A percentile compares a stretch with the other conserved stretches of the same genome.
phyloP scores from a whole-genome alignment of 2,113 vertebrate species.

The Chiloscyllium plagiosum region DNA sequence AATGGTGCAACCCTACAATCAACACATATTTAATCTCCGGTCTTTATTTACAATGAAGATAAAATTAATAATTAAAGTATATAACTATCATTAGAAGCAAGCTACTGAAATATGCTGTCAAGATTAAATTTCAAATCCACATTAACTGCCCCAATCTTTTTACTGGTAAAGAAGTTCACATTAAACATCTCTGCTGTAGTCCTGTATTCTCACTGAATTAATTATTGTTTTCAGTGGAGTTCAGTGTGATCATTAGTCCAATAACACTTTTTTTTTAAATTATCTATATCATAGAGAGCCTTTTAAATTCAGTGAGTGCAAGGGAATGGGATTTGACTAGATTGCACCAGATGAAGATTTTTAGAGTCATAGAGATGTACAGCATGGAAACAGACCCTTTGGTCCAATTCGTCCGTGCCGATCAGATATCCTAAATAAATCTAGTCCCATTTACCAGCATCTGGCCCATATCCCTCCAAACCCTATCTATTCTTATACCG shows the following conservation, averaged over 20 bases:
- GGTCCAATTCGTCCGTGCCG: too few species aligned
- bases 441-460: too few species aligned
- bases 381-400: too few species aligned
- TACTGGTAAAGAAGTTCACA: not conserved
- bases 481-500: too few species aligned
- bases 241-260: not conserved
- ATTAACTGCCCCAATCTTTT: not conserved
- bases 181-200: not conserved
- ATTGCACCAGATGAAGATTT: not conserved
- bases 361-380: too few species aligned
- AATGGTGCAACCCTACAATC: not conserved
- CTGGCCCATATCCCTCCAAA: too few species aligned
- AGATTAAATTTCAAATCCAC: not conserved
- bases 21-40: not conserved
- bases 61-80: slow-evolving; percentile 5
- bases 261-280: not conserved
- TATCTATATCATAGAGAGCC: not conserved
- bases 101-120: not conserved
- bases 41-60: not conserved
- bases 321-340: not conserved
- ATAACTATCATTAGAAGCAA: not conserved
- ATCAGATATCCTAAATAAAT: too few species aligned
- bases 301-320: not conserved
- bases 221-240: too few species aligned
- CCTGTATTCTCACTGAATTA: not conserved